These are phyloP conservation scores for Nymphalis polychloros DNA, from an alignment of 2,888 invertebrate species.

Conservation along the genomic window DNA sequence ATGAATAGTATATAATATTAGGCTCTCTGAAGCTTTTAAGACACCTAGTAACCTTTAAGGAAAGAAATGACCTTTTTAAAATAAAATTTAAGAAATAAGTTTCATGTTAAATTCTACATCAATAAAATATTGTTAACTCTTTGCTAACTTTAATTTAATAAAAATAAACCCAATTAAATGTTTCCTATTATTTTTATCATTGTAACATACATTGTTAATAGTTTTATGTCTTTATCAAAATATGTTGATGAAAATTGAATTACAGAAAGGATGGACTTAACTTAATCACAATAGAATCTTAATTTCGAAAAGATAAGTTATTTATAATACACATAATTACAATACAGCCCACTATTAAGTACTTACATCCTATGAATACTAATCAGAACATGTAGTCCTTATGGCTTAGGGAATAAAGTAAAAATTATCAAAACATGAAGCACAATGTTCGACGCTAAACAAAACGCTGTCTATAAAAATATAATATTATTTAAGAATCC, in stretches of 20 bases:
- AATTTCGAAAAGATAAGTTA: constrained; percentile 25
- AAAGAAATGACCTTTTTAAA: no score
- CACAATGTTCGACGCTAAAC: constrained; percentile 10
- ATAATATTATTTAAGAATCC: constrained; percentile 52
- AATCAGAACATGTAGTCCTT: not conserved
- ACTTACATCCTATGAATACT: constrained; percentile 26
- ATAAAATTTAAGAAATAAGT: no score
- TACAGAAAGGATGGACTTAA: not conserved
- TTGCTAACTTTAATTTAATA: no score
- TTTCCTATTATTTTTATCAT: no score
- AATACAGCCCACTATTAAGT: constrained; percentile 30
- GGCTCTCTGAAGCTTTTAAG: no score
- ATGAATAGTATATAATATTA: no score
- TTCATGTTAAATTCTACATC: no score
- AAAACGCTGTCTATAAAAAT: constrained; percentile 37
- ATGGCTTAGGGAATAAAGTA: not conserved
- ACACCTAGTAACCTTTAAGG: no score
- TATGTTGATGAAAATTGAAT: not conserved
- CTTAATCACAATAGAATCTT: constrained; percentile 21
- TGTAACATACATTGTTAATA: no score
- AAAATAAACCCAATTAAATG: no score
- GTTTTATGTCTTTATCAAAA: not conserved
- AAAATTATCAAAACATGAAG: constrained; percentile 6
- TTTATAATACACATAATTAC: constrained; percentile 31
- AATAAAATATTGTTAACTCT: no score